These are phyloP conservation scores for Cranoglanis bouderius DNA, from an alignment of 2,113 vertebrate species.

Conservation along the genomic window DNA sequence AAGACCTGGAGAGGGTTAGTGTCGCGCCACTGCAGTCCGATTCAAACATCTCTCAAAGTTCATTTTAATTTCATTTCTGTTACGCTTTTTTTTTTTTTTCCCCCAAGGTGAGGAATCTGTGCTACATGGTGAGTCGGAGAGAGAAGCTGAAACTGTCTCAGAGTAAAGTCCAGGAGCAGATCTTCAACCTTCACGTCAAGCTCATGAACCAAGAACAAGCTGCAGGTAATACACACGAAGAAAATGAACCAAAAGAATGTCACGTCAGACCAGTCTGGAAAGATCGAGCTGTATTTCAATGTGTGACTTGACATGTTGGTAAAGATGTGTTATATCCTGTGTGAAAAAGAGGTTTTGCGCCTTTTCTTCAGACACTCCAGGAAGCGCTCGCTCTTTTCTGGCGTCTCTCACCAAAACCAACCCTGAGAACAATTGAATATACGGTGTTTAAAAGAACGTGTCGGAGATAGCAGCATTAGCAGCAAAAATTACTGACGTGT, in stretches of 20 bases:
- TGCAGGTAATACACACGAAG: conserved; percentile 65
- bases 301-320: too few species aligned
- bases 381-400: neutral
- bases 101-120: conserved; percentile 91
- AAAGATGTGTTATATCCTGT: too few species aligned
- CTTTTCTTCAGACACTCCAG: neutral
- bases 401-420: too few species aligned
- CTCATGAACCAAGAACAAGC: conserved; percentile 86
- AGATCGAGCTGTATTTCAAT: too few species aligned
- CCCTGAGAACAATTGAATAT: neutral
- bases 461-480: too few species aligned
- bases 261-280: too few species aligned
- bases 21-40: neutral
- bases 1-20: conserved; percentile 96
- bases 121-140: conserved; percentile 98
- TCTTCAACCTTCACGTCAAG: conserved; percentile 91
- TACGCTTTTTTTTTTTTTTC: neutral
- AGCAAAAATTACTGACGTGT: neutral
- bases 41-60: neutral
- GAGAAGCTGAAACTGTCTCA: conserved; percentile 95
- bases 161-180: conserved; percentile 93
- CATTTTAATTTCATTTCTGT: neutral
- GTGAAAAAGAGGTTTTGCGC: neutral
- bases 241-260: too few species aligned
- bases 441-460: too few species aligned